These are phyloP conservation scores for Cecidostiba fungosa DNA, from an alignment of 2,888 invertebrate species.

Conservation along the genomic window DNA sequence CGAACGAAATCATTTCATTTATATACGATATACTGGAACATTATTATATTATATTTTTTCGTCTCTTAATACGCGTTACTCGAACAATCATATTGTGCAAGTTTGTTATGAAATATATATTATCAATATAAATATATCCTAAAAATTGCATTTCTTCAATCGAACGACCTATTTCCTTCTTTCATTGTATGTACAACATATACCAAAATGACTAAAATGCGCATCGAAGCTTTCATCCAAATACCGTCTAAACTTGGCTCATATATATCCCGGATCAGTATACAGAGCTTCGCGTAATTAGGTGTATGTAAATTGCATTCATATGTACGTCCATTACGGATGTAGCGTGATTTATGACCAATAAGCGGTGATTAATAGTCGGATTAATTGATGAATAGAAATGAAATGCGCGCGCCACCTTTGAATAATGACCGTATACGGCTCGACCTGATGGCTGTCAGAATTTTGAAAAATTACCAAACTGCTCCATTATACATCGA, in stretches of 20 bases:
- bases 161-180: neutral
- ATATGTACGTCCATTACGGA: conserved; percentile 32
- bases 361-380: conserved; percentile 44
- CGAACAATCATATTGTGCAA: conserved; percentile 68
- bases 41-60: conserved; percentile 55
- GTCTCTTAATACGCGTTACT: conserved; percentile 66
- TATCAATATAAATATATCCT: conserved; percentile 56
- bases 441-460: neutral
- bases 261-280: too few relatives aligned
- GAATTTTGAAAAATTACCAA: conserved; percentile 7
- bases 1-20: conserved; percentile 52
- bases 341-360: conserved; percentile 45
- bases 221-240: conserved; percentile 14
- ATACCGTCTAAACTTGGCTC: neutral
- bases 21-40: conserved; percentile 52
- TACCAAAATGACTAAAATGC: neutral
- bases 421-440: conserved; percentile 25
- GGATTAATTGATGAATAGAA: conserved; percentile 47
- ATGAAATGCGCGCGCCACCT: neutral
- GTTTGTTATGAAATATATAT: conserved; percentile 71
- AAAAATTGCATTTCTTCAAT: conserved; percentile 18
- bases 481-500: neutral
- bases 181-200: neutral
- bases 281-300: conserved; percentile 29
- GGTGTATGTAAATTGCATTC: conserved; percentile 41